These are phyloP conservation scores for Strigamia crassipes DNA, from an alignment of 2,888 invertebrate genomes.

Conservation along the genomic window DNA sequence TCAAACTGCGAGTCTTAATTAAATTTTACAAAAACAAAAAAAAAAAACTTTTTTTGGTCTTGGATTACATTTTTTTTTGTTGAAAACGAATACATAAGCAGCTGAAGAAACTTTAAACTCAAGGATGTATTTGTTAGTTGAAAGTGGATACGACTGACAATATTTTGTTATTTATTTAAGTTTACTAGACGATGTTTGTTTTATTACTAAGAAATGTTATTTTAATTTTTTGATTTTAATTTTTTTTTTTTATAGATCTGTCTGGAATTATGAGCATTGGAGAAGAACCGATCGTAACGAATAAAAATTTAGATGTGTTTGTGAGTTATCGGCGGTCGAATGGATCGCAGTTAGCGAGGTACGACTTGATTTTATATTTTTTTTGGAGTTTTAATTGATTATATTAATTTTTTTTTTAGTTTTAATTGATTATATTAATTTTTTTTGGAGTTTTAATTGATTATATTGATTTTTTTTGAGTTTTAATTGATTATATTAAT, in stretches of 20 bases:
- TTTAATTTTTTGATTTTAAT: not conserved
- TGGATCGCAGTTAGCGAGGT: conserved; percentile 90
- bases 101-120: conserved; percentile 13
- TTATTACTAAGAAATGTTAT: conserved; percentile 17
- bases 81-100: conserved; percentile 6
- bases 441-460: not conserved
- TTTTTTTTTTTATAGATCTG: conserved; percentile 21
- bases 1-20: not conserved
- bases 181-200: not conserved
- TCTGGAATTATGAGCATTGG: conserved; percentile 8
- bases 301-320: conserved; percentile 94
- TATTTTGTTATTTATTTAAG: not conserved
- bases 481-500: no score
- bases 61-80: not conserved
- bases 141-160: not conserved
- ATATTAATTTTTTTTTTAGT: no score
- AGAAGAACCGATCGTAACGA: conserved; percentile 56
- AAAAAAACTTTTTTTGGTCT: not conserved
- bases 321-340: conserved; percentile 97
- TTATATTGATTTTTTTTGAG: not conserved
- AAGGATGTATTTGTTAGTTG: conserved; percentile 8
- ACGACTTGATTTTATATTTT: conserved; percentile 24
- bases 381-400: no score
- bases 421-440: not conserved
- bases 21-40: not conserved